Evolutionary conservation across 2,888 invertebrate species (phyloP), one percentile per base, ranked within the genome.

Genomic region (Tenthredo scrophulariae): DNA sequence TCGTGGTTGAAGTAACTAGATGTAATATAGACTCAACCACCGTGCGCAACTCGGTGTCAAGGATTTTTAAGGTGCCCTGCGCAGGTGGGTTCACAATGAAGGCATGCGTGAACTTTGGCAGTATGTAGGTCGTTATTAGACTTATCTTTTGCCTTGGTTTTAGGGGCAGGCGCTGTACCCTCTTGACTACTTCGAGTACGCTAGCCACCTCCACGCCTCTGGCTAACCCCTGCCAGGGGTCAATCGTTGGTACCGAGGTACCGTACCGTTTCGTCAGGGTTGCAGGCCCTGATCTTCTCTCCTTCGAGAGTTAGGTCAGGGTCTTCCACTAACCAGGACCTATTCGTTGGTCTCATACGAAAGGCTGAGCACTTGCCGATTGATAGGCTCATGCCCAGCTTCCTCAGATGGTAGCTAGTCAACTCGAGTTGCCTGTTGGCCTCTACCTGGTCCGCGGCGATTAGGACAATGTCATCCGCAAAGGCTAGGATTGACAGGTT

Each of bases 401-500:
- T 26, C 0, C 0, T 2, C 1, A 75, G 9, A 18, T 50, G 50
- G 0, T 15, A 3, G 1, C n/a, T 2, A 3, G 40, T 15, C 1
- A 13, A 6, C 7, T 15, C 26, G 5, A 50, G 10, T 5, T 88
- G 88, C 62, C 0, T 37, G 7, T 37, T 7, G 7, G 87, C 86
- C 9, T 72, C 85, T 0, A 0, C 4, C 0, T 0, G 9, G 9
- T 85, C 13, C 0, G 22, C 65, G 0, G 37, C 87, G 0, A 88
- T 0, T 0, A 87, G n/a, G 0, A 91, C 90, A 72, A 90, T 87
- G 43, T 88, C 84, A 29, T 90, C 90, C 40, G 89, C 90, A n/a
- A 80, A 80, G 0, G 62, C 80, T 4, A 80, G 3, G 0, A 80
- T n/a, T 0, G 67, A 1, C 0, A 70, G 0, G 3, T 29, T 37